Evolutionary conservation across 2,797 vertebrate genomes (phyloP), one percentile per base, ranked within the genome.

Genomic region (Hylomyscus alleni): DNA sequence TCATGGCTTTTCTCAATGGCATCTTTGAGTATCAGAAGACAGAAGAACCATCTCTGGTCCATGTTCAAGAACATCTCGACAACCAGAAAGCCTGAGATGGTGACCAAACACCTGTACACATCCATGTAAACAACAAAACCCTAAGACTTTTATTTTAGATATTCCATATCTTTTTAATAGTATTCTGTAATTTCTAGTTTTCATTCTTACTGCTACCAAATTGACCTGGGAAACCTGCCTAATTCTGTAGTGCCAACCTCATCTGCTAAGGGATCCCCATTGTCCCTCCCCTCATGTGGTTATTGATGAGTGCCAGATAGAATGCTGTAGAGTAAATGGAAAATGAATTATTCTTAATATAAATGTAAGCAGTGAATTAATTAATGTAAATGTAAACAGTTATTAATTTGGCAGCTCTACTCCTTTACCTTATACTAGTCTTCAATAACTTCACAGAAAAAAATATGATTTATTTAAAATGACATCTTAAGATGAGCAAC

Each of bases 51-150:
- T 4, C 20, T 65, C 67, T 91, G 77, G 97, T 92, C 52, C 34
- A 90, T 89, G 96, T 96, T 98, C 87, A 98, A 52, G 72, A 96
- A 72, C 72, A 90, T 94, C 89, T 89, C 29, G 97, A 98, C 78
- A 84, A 96, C 97, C 62, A 96, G 94, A 96, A 98, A 97, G 19
- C 67, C 87, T 72, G 97, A 67, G 94, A 88, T 15, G 87, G 88
- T 69, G 94, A 96, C 82, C 90, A 96, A 97, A 97, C 93, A 97
- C 73, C 29, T 86, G 73, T 96, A 95, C 94, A 97, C 94, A 93
- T 97, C 96, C 85, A 75, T 91, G 93, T 96, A 90, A 82, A 3
- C 40, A 65, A 81, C 34, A 76, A 9, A 90, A 54, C 56, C 44
- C 9, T 44, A 1, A 37, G 78, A 40, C 3, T 19, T 91, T 91